Evolutionary conservation across 2,888 invertebrate genomes (phyloP), one percentile per base, ranked within the genome.

Genomic region (Acrobasis repandana): DNA sequence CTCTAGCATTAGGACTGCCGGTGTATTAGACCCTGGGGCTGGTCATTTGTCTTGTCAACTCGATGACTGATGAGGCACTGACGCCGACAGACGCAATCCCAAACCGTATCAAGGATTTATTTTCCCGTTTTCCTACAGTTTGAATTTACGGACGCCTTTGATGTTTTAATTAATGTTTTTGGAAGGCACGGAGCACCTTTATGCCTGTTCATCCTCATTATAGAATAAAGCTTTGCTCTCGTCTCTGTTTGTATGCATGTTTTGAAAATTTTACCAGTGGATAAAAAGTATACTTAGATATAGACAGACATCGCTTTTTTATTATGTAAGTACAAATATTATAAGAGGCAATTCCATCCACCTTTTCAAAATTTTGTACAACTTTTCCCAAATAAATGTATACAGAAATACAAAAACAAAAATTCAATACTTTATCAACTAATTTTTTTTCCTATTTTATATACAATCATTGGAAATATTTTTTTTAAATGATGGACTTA

Each of bases 1-100:
- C 58, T 62, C 60, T 49, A 60, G 61, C 65, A 63, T 63, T 47
- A 63, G 57, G 61, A 62, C 63, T 64, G 61, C 58, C 38, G 60
- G 62, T 65, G 63, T 65, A 65, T 65, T 57, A 67, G 58, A 56
- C 63, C 62, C 59, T 56, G 57, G 64, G 60, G 63, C 60, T 60
- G 60, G 62, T 66, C 69, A 71, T 71, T 69, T 68, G 66, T 71
- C 68, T 67, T 69, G 69, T 71, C 71, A 67, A 59, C 66, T 56
- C 58, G 61, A 67, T 68, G 68, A 70, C 64, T 67, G 70, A 70
- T 70, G 65, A 64, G 65, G 33, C 48, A 52, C 57, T 60, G 65
- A 65, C 64, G 60, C 52, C 56, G 61, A 62, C 65, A 61, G 63
- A 28, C 58, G 46, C 58, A 62, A 46, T 52, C 58, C 59, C 50